phyloP scores from a whole-genome alignment of 2,797 vertebrate species.

The Paramormyrops hopkinsi region DNA sequence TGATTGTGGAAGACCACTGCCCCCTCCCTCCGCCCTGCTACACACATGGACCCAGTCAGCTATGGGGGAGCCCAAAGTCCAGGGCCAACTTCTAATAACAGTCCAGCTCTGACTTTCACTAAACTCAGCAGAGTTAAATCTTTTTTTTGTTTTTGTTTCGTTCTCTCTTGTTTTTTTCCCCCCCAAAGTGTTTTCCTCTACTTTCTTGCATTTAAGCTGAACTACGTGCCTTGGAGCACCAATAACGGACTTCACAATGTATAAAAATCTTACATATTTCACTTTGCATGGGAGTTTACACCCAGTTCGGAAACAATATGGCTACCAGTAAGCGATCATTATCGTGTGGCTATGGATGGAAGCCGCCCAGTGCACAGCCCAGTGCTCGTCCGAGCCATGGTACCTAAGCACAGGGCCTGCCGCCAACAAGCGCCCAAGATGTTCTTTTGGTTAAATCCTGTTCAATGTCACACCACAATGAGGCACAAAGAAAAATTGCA shows the following conservation, averaged over 20 bases:
- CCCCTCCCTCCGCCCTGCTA: no score
- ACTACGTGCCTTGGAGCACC: background rate
- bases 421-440: no score
- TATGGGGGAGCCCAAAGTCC: background rate
- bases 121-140: background rate
- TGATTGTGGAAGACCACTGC: background rate
- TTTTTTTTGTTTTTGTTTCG: background rate
- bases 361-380: background rate
- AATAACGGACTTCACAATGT: background rate
- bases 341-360: background rate
- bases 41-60: background rate
- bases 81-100: background rate
- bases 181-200: background rate
- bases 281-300: background rate
- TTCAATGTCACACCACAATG: slow-evolving; percentile 5
- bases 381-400: background rate
- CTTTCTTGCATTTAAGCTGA: background rate
- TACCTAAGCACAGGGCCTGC: no score
- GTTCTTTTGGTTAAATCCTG: background rate
- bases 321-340: background rate
- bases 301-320: background rate
- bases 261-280: background rate
- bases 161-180: no score
- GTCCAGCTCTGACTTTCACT: background rate
- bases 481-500: background rate